Evolutionary conservation across 2,113 vertebrate species (phyloP), one percentile per base, ranked within the genome.

Genomic region (Maccullochella peelii): DNA sequence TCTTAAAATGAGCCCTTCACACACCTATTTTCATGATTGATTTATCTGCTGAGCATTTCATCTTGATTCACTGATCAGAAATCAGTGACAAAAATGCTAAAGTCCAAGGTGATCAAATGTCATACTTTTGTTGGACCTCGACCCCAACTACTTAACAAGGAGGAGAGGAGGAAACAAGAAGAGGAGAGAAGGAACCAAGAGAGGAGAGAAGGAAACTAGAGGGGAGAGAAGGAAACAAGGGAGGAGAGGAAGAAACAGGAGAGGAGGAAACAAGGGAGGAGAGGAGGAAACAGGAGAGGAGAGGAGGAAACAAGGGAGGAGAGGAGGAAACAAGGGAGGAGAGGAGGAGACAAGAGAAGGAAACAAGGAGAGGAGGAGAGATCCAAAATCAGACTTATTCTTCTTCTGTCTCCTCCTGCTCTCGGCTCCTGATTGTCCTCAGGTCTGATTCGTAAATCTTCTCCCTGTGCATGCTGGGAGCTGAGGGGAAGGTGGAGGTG

Each of bases 401-500:
- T 50, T 20, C 47, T 50, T 47, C 12, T 40, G 7, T 18, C 68
- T 55, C 36, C 2, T 42, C 21, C 36, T 9, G 52, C 49, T 42
- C 36, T 57, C 2, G 9, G 33, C 33, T 63, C 33, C 33, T 63
- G 30, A 38, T 40, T 9, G 21, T 21, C 30, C 12, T 63, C 20
- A 16, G 18, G 36, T 40, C 61, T 63, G 61, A 63, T 63, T 12
- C 16, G 63, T 44, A 74, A 61, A 74, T 20, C 38, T 47, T 20
- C 8, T 50, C 72, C 65, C 55, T 62, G 18, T 62, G 80, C 55
- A 82, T 76, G 54, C 63, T 82, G 72, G 80, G 80, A 69, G 65
- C 20, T 38, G 66, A 54, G 47, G n/a, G 20, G 58, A 38, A 30
- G 47, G 7, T 20, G 40, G 62, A 44, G 33, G 30, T n/a, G 40